These are phyloP conservation scores for Hippocampus kuda DNA, from an alignment of 2,797 vertebrate species.

Conservation along the genomic window DNA sequence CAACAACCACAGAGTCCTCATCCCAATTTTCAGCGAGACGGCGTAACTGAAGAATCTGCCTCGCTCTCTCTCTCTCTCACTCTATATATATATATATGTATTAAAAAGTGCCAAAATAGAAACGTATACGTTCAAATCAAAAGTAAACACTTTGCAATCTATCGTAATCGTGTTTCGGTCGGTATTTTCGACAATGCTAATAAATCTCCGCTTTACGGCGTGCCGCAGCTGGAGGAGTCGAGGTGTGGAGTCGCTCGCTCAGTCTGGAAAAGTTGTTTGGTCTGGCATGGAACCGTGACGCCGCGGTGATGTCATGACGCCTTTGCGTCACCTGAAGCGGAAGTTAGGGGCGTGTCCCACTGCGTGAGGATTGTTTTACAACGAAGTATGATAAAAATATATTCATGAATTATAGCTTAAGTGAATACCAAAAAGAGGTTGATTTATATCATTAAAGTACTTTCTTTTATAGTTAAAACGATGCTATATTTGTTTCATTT, in stretches of 20 bases:
- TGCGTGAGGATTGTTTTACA: background rate
- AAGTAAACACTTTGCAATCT: background rate
- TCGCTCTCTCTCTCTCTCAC: no score
- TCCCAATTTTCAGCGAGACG: slow-evolving; percentile 28
- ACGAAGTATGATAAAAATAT: background rate
- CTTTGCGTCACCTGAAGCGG: background rate
- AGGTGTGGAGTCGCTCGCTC: background rate
- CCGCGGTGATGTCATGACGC: background rate
- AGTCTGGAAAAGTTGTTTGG: slow-evolving; percentile 53
- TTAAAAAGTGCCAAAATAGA: background rate
- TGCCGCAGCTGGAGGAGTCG: background rate
- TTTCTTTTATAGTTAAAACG: no score
- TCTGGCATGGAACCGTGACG: slow-evolving; percentile 28
- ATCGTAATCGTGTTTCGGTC: background rate
- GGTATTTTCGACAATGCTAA: background rate
- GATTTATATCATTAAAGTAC: no score
- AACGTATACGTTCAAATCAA: background rate
- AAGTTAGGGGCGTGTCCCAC: background rate
- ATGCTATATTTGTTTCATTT: no score
- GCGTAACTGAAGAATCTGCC: no score
- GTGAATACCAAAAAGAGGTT: no score
- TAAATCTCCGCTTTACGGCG: background rate
- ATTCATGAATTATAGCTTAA: no score
- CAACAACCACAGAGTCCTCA: slow-evolving; percentile 54
- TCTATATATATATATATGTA: no score